Evolutionary conservation across 2,113 vertebrate species (phyloP), one percentile per base, ranked within the genome.

Genomic region (Zosterops japonicus): DNA sequence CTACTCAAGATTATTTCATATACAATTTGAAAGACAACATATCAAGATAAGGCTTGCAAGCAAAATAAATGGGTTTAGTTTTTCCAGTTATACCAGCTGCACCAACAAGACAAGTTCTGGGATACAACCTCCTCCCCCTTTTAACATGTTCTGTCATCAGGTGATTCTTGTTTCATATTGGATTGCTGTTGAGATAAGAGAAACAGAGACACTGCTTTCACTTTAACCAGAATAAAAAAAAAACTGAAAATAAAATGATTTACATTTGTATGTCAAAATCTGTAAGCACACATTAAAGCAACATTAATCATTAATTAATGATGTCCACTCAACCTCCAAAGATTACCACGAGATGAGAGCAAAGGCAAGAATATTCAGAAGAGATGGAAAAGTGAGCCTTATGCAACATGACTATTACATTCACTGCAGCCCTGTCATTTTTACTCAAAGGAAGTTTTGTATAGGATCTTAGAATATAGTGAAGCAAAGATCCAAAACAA

Each of bases 61-160:
- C 60, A 81, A 75, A 90, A 81, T 42, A 85, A 88, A 83, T 13
- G 4, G 24, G 13, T 94, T 97, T 63, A 59, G 91, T 84, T 95
- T 94, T 97, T 96, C 96, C 94, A 95, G 95, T 96, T 89, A 87
- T 78, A 96, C 96, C 28, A 4, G 91, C 93, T 95, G 80, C 68
- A 90, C 86, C 52, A 89, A 94, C 69, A 92, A 33, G 20, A 81
- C 91, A 44, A 81, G 95, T 67, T 89, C 91, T 83, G 68, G 17
- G 83, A 70, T 29, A 88, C 57, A 86, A 55, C 33, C 70, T 56
- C 52, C 33, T 29, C 16, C 59, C 22, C 14, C 46, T 75, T 46
- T 63, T 59, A 83, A 83, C 68, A 57, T 18, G 33, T 68, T 49
- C 52, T 63, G 47, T 22, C 55, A 44, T 65, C 79, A 95, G 18